Evolutionary conservation across 2,797 vertebrate species (phyloP), one percentile per base, ranked within the genome.

Genomic region (Kryptopterus vitreolus): DNA sequence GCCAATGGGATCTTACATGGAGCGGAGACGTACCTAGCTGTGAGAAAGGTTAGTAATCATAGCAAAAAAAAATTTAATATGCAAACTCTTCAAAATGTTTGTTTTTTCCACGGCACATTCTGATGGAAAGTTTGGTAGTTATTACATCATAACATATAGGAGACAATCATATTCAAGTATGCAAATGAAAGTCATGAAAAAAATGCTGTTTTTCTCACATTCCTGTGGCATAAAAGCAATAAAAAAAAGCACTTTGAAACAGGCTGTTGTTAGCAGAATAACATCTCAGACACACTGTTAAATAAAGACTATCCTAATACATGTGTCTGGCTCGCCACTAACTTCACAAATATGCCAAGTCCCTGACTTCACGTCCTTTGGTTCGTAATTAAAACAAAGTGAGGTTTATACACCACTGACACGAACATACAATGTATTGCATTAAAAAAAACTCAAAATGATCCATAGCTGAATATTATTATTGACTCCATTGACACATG

Each of bases 1-100:
- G 98, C 86, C 98, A 99, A 87, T 99, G 98, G 98, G 98, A 99
- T 87, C 93, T 99, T 66, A 94, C 94, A 0, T 99, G 98, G 98
- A 99, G 97, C 0, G 96, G 95, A 0, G 97, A 99, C 33, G 92
- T 97, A 53, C 98, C 98, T 0, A 91, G 90, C 77, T 99, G 98
- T 62, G 95, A 96, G 88, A 93, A 95, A 89, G 96, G 98, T 98
- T 87, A 96, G 95, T 35, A 24, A 55, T n/a, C 33, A 57, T 24
- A 7, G 46, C 12, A 26, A 0, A 55, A 59, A 5, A 53, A 20
- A 33, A 18, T 43, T 43, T 43, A 43, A 43, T 43, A 6, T 43
- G 7, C 38, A 43, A 43, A 43, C 38, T 43, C 38, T 43, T 43
- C 2, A 1, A n/a, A 1, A 43, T 43, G 7, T 43, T 43, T 43